These are phyloP conservation scores for Macquaria australasica DNA, from an alignment of 2,113 vertebrate genomes.

Conservation along the genomic window DNA sequence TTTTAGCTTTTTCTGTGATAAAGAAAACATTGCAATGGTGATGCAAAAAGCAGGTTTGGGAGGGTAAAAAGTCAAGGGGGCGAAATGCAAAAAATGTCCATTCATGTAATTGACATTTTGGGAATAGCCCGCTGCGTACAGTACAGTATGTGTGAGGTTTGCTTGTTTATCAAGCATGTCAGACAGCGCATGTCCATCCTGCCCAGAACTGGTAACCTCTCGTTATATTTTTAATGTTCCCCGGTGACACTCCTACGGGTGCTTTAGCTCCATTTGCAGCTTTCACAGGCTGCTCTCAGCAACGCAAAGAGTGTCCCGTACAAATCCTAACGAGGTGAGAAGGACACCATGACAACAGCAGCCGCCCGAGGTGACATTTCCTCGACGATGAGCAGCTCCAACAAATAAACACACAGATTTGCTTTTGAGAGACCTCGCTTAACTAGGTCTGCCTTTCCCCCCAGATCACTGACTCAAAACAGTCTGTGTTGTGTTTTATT, in stretches of 20 bases:
- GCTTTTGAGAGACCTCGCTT: conserved; percentile 47
- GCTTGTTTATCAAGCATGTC: conserved; percentile 45
- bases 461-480: conserved; percentile 63
- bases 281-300: conserved; percentile 45
- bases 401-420: conserved; percentile 60
- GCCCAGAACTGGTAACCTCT: conserved; percentile 32
- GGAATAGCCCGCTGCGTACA: conserved; percentile 13
- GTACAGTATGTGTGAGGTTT: background rate
- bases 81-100: background rate
- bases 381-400: conserved; percentile 27
- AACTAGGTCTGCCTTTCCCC: conserved; percentile 21
- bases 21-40: conserved; percentile 48
- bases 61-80: conserved; percentile 28
- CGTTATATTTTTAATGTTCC: conserved; percentile 48
- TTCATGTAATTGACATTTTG: conserved; percentile 43
- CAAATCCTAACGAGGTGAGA: conserved; percentile 49
- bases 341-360: conserved; percentile 64
- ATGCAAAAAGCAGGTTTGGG: conserved; percentile 28
- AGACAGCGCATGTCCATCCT: conserved; percentile 36
- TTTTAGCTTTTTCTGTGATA: conserved; percentile 49
- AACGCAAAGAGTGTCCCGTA: conserved; percentile 36
- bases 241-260: conserved; percentile 42
- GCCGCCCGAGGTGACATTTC: conserved; percentile 60
- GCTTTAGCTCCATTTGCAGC: conserved; percentile 50
- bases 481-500: conserved; percentile 61